Evolutionary conservation across 1,140 invertebrate genomes (phyloP), one percentile per base, ranked within the genome.

Genomic region (Drosophila teissieri): DNA sequence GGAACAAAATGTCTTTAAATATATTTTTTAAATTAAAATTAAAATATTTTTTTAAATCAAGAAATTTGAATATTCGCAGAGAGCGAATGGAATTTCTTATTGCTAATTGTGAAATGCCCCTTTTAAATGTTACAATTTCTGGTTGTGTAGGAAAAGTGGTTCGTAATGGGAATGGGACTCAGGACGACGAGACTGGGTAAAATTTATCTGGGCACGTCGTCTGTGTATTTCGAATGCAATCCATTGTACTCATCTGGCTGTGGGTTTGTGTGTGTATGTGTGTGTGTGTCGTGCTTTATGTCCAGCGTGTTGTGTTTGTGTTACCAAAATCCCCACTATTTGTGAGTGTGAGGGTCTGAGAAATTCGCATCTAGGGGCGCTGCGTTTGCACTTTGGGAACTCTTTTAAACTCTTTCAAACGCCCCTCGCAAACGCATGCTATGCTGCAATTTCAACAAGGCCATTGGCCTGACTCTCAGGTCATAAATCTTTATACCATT

Each of bases 261-360:
- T 56, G 40, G 53, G n/a, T n/a, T 37, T 60, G 34, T 58, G 63
- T 68, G 48, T 51, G 49, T 61, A 36, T 60, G 37, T 60, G 36
- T 62, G 40, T 60, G 36, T 58, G 68, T 72, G 48, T 49, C 45
- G 48, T 86, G 74, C 63, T 86, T 82, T 86, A 78, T 88, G 83
- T 69, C 83, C 83, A 89, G 84, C 77, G 48, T 83, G 75, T 88
- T 89, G 79, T 83, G 68, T 72, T 72, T 88, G 78, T 83, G 84
- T 76, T 85, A 68, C 74, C 75, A 69, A 86, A 86, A 76, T 86
- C 62, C 78, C 52, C 42, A 42, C 6, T 61, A n/a, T 65, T 24
- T 17, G 34, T 10, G 62, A 19, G 53, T 63, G 48, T 58, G 54
- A 31, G 64, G 67, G 49, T 65, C 61, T 85, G 83, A 72, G 61